Evolutionary conservation across 2,797 vertebrate species (phyloP).

Genomic region (Trichosurus vulpecula): DNA sequence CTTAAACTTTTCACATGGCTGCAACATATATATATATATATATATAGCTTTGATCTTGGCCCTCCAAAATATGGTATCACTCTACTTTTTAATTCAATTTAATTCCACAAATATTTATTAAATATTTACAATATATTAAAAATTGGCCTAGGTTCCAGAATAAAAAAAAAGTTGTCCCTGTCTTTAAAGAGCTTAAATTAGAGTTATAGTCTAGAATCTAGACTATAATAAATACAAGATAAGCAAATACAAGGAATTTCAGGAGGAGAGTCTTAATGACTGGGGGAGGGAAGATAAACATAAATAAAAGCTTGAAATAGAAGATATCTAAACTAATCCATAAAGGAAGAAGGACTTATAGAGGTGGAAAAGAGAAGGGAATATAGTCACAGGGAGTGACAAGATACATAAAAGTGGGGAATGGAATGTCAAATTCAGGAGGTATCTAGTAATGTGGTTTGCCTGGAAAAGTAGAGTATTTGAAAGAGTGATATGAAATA

Average conservation of each 20-base stretch:
- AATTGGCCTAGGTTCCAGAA: background rate
- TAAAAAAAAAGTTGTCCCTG: background rate
- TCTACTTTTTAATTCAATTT: background rate
- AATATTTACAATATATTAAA: background rate
- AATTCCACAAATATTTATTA: background rate
- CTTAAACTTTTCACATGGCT: background rate
- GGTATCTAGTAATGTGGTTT: too few relatives aligned
- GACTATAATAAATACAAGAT: background rate
- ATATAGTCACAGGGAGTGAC: background rate
- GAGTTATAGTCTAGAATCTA: too few relatives aligned
- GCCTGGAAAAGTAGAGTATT: background rate
- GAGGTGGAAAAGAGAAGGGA: background rate
- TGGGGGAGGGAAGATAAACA: background rate
- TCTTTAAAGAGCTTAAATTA: background rate
- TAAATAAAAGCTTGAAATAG: too few relatives aligned
- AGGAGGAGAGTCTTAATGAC: background rate
- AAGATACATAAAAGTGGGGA: background rate
- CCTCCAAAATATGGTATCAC: background rate
- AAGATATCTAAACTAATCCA: too few relatives aligned
- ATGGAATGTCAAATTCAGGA: background rate
- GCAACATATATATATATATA: background rate
- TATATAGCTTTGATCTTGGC: background rate
- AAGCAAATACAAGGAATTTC: background rate
- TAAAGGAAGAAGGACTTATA: too few relatives aligned
- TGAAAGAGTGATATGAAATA: background rate